These are phyloP conservation scores for Bombus balteatus DNA, from an alignment of 1,140 invertebrate species.

Conservation along the genomic window DNA sequence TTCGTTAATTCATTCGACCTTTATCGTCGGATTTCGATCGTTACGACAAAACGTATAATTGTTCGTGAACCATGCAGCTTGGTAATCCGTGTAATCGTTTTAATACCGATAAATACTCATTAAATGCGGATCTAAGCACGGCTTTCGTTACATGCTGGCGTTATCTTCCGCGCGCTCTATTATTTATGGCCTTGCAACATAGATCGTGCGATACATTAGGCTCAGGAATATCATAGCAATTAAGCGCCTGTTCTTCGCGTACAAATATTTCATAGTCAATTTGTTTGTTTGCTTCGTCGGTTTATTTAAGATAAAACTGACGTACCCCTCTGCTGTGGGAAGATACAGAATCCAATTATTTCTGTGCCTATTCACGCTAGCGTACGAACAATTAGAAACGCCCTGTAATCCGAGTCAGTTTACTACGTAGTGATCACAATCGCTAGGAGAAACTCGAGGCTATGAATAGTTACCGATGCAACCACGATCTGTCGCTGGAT, in stretches of 20 bases:
- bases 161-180: neutral
- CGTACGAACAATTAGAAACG: slow-evolving; percentile 13
- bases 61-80: slow-evolving; percentile 9
- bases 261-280: neutral
- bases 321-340: too few species aligned
- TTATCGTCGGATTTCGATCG: slow-evolving; percentile 9
- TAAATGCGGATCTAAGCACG: slow-evolving; percentile 13
- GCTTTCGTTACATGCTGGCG: neutral
- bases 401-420: slow-evolving; percentile 13
- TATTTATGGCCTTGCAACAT: neutral
- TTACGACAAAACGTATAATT: slow-evolving; percentile 24
- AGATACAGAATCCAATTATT: neutral
- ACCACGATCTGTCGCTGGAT: slow-evolving; percentile 22
- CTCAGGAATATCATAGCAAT: neutral
- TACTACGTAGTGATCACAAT: slow-evolving; percentile 68
- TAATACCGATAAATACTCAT: slow-evolving; percentile 28
- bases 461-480: slow-evolving; percentile 70
- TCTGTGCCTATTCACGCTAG: neutral
- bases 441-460: slow-evolving; percentile 54
- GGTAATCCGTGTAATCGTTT: slow-evolving; percentile 25
- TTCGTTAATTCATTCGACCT: neutral
- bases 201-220: neutral
- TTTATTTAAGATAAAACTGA: too few species aligned
- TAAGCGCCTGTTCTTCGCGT: neutral
- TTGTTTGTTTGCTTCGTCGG: neutral